Percentiles rank a stretch among this genome's conserved stretches.
Evolutionary conservation across 2,888 invertebrate species (phyloP).

Genomic region (Molanna angustata): DNA sequence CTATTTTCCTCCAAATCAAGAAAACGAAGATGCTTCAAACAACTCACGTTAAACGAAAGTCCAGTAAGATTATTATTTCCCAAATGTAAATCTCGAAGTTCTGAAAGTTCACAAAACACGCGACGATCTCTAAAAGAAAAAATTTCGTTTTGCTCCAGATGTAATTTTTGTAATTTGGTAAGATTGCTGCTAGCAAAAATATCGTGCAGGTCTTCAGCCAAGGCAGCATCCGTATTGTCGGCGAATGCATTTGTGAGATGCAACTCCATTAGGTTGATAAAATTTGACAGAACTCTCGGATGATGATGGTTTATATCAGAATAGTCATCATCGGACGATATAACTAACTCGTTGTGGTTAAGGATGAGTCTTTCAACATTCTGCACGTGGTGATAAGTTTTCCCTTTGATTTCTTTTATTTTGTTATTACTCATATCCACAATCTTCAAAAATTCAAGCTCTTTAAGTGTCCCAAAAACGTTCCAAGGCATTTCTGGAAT

Average conservation of each 20-base stretch:
- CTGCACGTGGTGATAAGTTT: slow-evolving; percentile 70
- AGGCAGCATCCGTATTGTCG: slow-evolving; percentile 57
- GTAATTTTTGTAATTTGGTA: slow-evolving; percentile 63
- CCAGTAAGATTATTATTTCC: slow-evolving; percentile 63
- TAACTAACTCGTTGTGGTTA: slow-evolving; percentile 68
- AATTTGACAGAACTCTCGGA: slow-evolving; percentile 68
- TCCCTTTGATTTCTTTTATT: slow-evolving; percentile 68
- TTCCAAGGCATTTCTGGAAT: slow-evolving; percentile 65
- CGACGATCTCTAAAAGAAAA: slow-evolving; percentile 60
- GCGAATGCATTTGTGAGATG: slow-evolving; percentile 73
- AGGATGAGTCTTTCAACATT: slow-evolving; percentile 66
- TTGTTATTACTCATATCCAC: slow-evolving; percentile 74
- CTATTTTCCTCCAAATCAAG: slow-evolving; percentile 68
- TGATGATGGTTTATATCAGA: slow-evolving; percentile 60
- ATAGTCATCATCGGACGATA: slow-evolving; percentile 51
- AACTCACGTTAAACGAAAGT: slow-evolving; percentile 64
- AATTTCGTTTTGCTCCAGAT: slow-evolving; percentile 75
- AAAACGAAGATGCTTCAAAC: slow-evolving; percentile 62
- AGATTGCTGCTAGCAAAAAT: slow-evolving; percentile 69
- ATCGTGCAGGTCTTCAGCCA: slow-evolving; percentile 66
- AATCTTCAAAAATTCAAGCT: slow-evolving; percentile 56
- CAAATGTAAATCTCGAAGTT: slow-evolving; percentile 64
- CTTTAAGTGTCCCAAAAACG: slow-evolving; percentile 63
- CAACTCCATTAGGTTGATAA: slow-evolving; percentile 63
- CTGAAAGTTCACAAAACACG: slow-evolving; percentile 69